Base-by-base conservation (phyloP, 2,797 vertebrate species). In the Molossus molossus region DNA sequence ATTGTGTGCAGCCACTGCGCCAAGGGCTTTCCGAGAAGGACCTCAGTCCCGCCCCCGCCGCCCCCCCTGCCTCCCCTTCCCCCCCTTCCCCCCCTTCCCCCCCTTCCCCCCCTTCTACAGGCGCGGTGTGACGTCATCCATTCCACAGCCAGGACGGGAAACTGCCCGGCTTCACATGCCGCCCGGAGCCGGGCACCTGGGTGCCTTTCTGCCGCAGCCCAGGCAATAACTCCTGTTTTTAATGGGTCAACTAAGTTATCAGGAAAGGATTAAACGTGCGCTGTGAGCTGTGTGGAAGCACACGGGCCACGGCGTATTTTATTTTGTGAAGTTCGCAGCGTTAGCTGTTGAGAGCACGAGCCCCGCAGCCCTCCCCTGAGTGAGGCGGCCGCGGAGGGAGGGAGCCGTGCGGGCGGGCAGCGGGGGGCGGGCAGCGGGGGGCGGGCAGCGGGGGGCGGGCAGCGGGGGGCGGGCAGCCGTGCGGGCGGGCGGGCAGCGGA, bases 1-100 rank as follows among this genome's bases (percentile, higher is more conserved):
- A 25, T 5, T 0, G 0, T 0, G 5, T 29, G 9, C 27, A 1
- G 1, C 14, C 58, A 27, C 57, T 17, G 8, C 57, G 37, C 45
- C 33, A 15, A 20, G 60, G 18, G 1, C 76, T 65, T 29, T 6
- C 5, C 3, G 0, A 70, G 23, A 53, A 79, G 53, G 21, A 7
- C 14, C 40, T 25, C 64, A 33, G 33, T 33, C 33, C 33, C 33
- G 33, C 33, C 33, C 33, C 33, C 33, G 33, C 33, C 33, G 2
- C 33, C 33, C 33, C 33, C 33, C n/a, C n/a, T n/a, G n/a, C n/a
- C n/a, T n/a, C n/a, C n/a, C n/a, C n/a, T n/a, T n/a, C n/a, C n/a
- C n/a, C n/a, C n/a, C n/a, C n/a, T n/a, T n/a, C n/a, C n/a, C n/a
- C n/a, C n/a, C n/a, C n/a, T n/a, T n/a, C n/a, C n/a, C n/a, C n/a